Percentiles rank a stretch among this genome's conserved stretches.
Evolutionary conservation across 2,888 invertebrate genomes (phyloP).

Genomic region (Netelia inedita): DNA sequence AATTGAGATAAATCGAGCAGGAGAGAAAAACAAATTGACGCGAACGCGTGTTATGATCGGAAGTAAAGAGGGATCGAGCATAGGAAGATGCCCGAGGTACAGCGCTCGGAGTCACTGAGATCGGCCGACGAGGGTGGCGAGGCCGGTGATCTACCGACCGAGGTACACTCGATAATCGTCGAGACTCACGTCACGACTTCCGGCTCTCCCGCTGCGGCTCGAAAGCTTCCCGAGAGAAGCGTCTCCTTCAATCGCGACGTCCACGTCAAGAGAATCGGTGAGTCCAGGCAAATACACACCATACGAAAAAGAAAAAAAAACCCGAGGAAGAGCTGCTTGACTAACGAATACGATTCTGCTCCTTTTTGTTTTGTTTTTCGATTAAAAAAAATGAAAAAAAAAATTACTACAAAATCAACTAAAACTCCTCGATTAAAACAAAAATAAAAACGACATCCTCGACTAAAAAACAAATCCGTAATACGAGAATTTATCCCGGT

Average conservation of each 20-base stretch:
- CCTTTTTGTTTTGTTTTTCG: conserved; percentile 18
- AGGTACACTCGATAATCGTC: conserved; percentile 69
- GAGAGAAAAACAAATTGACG: conserved; percentile 40
- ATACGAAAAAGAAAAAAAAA: conserved; percentile 69
- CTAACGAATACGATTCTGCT: conserved; percentile 70
- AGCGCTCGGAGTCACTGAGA: conserved; percentile 86
- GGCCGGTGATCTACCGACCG: conserved; percentile 73
- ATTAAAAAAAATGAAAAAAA: background rate
- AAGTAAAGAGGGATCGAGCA: conserved; percentile 73
- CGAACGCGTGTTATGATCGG: conserved; percentile 78
- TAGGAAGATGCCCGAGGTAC: conserved; percentile 87
- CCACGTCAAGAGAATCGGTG: conserved; percentile 95
- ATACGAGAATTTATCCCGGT: conserved; percentile 1
- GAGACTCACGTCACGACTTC: conserved; percentile 75
- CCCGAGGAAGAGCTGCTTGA: conserved; percentile 76
- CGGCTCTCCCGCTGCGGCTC: conserved; percentile 81
- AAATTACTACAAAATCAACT: background rate
- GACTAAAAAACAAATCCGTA: background rate
- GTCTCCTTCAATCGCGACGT: conserved; percentile 97
- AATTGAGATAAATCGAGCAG: conserved; percentile 40
- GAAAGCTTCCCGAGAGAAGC: conserved; percentile 88
- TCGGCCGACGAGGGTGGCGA: conserved; percentile 75
- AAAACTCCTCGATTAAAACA: background rate
- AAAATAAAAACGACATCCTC: background rate
- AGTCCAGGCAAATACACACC: conserved; percentile 85